These are phyloP conservation scores for Drosophila kurseongensis DNA, from an alignment of 1,140 invertebrate genomes.

Conservation along the genomic window DNA sequence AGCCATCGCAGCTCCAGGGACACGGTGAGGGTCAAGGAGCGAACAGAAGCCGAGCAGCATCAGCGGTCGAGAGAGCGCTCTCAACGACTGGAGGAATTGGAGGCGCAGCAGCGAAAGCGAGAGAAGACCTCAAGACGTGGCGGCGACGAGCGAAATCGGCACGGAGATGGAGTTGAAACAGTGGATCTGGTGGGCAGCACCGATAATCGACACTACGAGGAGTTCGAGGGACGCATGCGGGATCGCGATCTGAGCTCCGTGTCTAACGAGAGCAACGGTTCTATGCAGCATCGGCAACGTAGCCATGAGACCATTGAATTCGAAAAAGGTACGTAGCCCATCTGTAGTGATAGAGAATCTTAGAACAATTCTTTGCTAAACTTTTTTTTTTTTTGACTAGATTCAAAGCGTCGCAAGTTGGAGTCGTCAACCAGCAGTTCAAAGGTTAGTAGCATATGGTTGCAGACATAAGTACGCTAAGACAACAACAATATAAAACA, in stretches of 20 bases:
- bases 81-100: constrained; percentile 60
- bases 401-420: constrained; percentile 92
- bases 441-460: constrained; percentile 90
- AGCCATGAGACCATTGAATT: constrained; percentile 85
- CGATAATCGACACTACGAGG: constrained; percentile 69
- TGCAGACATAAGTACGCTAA: constrained; percentile 80
- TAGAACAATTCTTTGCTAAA: background rate
- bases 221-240: constrained; percentile 76
- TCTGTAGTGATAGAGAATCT: background rate
- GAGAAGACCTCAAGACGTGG: constrained; percentile 57
- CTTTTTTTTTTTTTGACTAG: constrained; percentile 79
- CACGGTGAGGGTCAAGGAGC: constrained; percentile 42
- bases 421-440: constrained; percentile 88
- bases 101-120: constrained; percentile 53
- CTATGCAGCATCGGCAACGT: constrained; percentile 78
- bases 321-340: constrained; percentile 85
- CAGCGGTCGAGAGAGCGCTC: constrained; percentile 57
- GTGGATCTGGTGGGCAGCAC: constrained; percentile 56
- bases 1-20: constrained; percentile 58
- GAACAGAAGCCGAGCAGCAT: constrained; percentile 56
- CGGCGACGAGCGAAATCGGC: constrained; percentile 60
- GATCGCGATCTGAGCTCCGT: constrained; percentile 83
- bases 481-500: constrained; percentile 56
- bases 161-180: constrained; percentile 57
- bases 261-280: constrained; percentile 84